phyloP scores from a whole-genome alignment of 2,888 invertebrate genomes.

The Nebria brevicollis region DNA sequence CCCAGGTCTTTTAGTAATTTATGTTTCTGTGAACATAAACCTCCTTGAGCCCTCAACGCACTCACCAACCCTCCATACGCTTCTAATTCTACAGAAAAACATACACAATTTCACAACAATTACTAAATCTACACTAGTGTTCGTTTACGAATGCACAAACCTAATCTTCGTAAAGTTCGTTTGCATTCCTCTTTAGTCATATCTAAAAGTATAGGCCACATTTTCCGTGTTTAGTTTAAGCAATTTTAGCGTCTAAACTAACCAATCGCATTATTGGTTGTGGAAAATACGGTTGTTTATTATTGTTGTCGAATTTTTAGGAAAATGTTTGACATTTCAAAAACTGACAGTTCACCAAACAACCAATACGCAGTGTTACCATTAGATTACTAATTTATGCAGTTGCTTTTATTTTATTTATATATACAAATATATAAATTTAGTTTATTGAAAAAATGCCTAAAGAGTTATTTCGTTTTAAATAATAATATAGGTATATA shows the following conservation, averaged over 20 bases:
- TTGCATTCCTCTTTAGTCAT: conserved; percentile 91
- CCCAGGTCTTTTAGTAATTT: conserved; percentile 86
- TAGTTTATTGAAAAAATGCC: too few species aligned
- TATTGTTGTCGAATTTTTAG: conserved; percentile 35
- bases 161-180: conserved; percentile 86
- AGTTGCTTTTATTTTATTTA: too few species aligned
- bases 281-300: conserved; percentile 39
- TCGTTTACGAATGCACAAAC: conserved; percentile 64
- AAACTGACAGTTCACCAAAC: conserved; percentile 42
- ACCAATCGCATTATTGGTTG: conserved; percentile 35
- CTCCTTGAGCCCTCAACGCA: conserved; percentile 92
- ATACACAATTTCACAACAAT: neutral
- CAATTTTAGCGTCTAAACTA: conserved; percentile 12
- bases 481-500: too few species aligned
- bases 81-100: conserved; percentile 79
- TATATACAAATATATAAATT: too few species aligned
- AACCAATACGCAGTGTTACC: conserved; percentile 2
- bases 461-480: too few species aligned
- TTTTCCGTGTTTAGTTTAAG: conserved; percentile 53
- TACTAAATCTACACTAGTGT: neutral
- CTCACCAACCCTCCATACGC: conserved; percentile 91
- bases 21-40: conserved; percentile 84
- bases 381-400: neutral
- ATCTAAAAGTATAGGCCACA: conserved; percentile 81
- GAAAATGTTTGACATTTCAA: conserved; percentile 46